Evolutionary conservation across 1,140 invertebrate species (phyloP), one percentile per base, ranked within the genome.

Genomic region (Sarcophaga bullata): DNA sequence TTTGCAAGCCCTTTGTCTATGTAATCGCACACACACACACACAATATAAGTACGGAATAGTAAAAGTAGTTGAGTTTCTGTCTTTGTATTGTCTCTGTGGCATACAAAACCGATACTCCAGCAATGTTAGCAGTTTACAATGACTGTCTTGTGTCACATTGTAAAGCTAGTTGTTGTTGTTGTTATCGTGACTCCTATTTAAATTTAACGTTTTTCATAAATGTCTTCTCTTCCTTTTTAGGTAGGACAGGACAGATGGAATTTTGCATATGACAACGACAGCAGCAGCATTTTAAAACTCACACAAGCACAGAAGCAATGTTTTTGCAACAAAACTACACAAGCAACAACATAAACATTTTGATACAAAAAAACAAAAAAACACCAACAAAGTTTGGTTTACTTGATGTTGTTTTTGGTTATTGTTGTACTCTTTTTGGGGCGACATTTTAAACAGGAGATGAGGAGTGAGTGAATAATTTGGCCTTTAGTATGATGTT

Each of bases 401-500:
- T 68, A 68, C 62, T 68, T 19, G 3, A 68, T 68, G 62, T 68
- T 17, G n/a, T 68, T 68, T 7, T n/a, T 68, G 25, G 25, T 37
- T 37, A 37, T 37, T 37, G 25, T 37, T 37, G 25, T 37, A 37
- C 4, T 37, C 1, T 37, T 37, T 37, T 37, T 37, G 1, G 25
- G 25, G 25, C 25, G 25, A 37, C 25, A 37, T 4, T 2, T 37
- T 37, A 37, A 37, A 37, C 25, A 37, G 25, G 25, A 37, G 25
- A 37, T 2, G 1, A 37, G 25, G 25, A 37, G 25, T 37, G 25
- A 37, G 25, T 4, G 1, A 37, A 4, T 37, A 37, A 37, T 37
- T 37, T 37, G 25, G 25, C 25, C 25, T 19, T 19, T 68, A 68
- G 62, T 48, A 78, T 78, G 75, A 78, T 78, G 75, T 78, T 78